Percentiles rank a stretch among this genome's conserved stretches.
These are phyloP conservation scores for Capitella teleta DNA, from an alignment of 1,140 invertebrate genomes.

Conservation along the genomic window DNA sequence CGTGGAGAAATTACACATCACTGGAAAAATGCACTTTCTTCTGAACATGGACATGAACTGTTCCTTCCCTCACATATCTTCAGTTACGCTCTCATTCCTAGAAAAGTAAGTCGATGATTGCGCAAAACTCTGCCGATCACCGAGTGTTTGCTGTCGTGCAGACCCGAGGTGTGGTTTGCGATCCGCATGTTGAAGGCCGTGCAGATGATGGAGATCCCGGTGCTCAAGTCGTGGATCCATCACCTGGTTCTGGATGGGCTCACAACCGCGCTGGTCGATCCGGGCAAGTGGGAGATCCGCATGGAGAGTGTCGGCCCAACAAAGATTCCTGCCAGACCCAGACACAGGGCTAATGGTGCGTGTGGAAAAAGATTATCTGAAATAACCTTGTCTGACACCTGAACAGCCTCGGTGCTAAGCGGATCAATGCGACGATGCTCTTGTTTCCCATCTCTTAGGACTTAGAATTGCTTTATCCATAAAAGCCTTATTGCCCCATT, in stretches of 20 bases:
- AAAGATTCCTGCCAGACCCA: conserved; percentile 1
- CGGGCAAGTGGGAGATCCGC: conserved; percentile 37
- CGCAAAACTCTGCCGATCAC: background rate
- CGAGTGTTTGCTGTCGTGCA: conserved; percentile 9
- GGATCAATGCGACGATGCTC: too few relatives aligned
- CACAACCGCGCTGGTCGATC: conserved; percentile 49
- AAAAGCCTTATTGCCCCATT: too few relatives aligned
- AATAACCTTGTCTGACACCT: too few relatives aligned
- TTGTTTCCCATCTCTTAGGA: too few relatives aligned
- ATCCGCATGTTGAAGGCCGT: conserved; percentile 44
- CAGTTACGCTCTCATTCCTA: conserved; percentile 44
- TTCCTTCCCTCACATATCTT: conserved; percentile 48
- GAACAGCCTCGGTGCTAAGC: too few relatives aligned
- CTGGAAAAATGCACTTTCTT: conserved; percentile 43
- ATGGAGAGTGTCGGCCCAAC: conserved; percentile 2
- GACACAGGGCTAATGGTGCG: background rate
- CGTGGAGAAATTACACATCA: conserved; percentile 46
- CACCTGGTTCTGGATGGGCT: conserved; percentile 48
- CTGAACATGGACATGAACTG: conserved; percentile 44
- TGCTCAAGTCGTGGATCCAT: conserved; percentile 51
- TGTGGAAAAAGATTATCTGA: background rate
- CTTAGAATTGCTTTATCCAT: too few relatives aligned
- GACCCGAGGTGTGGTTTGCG: conserved; percentile 50
- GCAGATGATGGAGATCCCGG: conserved; percentile 49
- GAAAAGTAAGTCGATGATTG: conserved; percentile 35